A percentile compares a stretch with the other conserved stretches of the same genome.
phyloP scores from a whole-genome alignment of 1,140 invertebrate species.

The Chelonus insularis region DNA sequence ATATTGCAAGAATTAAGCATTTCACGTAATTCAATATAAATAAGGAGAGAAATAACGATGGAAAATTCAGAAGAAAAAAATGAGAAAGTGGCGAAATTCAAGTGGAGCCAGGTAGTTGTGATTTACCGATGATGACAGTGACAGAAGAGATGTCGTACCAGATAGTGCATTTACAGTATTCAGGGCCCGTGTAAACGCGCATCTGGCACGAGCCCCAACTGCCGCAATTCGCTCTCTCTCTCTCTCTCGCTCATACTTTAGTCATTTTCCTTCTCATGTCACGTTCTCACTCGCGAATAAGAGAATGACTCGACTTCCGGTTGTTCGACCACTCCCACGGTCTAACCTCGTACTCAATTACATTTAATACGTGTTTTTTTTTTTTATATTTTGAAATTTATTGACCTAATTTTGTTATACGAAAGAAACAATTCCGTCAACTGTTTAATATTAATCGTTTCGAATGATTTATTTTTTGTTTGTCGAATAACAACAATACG shows the following conservation, averaged over 20 bases:
- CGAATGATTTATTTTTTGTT: too few species aligned
- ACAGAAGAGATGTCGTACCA: conserved; percentile 89
- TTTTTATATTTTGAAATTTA: conserved; percentile 7
- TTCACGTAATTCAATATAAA: too few species aligned
- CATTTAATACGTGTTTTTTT: conserved; percentile 13
- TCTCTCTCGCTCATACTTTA: not conserved
- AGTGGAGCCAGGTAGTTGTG: conserved; percentile 9
- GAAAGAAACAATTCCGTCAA: too few species aligned
- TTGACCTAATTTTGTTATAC: conserved; percentile 1
- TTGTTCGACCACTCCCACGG: conserved; percentile 25
- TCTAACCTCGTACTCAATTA: conserved; percentile 27
- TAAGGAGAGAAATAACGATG: too few species aligned
- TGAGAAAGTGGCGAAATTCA: not conserved
- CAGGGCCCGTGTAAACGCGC: conserved; percentile 89
- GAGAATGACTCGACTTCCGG: conserved; percentile 22
- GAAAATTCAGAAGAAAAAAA: not conserved
- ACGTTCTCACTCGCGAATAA: conserved; percentile 12
- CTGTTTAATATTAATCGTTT: too few species aligned
- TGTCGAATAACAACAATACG: too few species aligned
- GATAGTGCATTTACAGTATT: conserved; percentile 99
- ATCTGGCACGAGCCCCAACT: conserved; percentile 89
- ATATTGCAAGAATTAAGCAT: too few species aligned
- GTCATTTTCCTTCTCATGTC: not conserved
- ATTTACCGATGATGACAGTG: conserved; percentile 49
- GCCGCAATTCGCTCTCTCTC: conserved; percentile 40